Conservation (phyloP, 2,888 invertebrate species). For the Drosophila kokeensis region DNA sequence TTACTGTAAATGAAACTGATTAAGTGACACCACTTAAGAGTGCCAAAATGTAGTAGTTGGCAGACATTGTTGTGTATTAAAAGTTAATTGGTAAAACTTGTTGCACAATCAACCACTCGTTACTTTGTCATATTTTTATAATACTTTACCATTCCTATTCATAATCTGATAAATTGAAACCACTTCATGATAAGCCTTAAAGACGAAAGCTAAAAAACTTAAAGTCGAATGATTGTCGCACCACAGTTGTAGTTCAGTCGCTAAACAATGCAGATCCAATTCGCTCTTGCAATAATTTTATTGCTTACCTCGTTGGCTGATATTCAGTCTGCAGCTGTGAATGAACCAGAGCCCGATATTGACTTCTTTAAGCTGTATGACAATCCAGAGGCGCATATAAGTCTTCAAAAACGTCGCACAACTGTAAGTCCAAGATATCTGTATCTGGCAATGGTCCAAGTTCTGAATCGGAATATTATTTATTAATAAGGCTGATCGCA, state of each 20-base stretch:
- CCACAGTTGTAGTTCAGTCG: conserved; percentile 19
- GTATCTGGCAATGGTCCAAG: not conserved
- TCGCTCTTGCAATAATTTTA: not conserved
- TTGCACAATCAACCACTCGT: not conserved
- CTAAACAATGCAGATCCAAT: conserved; percentile 25
- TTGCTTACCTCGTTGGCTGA: not conserved
- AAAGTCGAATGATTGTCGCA: not conserved
- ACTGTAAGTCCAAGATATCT: conserved; percentile 42
- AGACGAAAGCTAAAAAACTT: conserved; percentile 16
- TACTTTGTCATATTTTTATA: not conserved
- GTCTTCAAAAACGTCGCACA: conserved; percentile 42
- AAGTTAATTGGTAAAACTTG: not conserved
- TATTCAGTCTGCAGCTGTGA: conserved; percentile 28
- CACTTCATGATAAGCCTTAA: conserved; percentile 40
- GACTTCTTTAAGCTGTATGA: conserved; percentile 65
- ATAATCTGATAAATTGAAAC: conserved; percentile 21
- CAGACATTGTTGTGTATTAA: not conserved
- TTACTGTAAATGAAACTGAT: not conserved
- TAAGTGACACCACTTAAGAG: not conserved
- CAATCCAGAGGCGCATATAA: conserved; percentile 62
- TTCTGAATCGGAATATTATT: not conserved
- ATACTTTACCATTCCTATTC: conserved; percentile 15
- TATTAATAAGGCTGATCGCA: conserved; percentile 64
- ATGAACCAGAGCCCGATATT: conserved; percentile 21
- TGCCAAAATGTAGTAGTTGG: not conserved